Conservation (phyloP, 2,113 vertebrate genomes). For the Camelus bactrianus region DNA sequence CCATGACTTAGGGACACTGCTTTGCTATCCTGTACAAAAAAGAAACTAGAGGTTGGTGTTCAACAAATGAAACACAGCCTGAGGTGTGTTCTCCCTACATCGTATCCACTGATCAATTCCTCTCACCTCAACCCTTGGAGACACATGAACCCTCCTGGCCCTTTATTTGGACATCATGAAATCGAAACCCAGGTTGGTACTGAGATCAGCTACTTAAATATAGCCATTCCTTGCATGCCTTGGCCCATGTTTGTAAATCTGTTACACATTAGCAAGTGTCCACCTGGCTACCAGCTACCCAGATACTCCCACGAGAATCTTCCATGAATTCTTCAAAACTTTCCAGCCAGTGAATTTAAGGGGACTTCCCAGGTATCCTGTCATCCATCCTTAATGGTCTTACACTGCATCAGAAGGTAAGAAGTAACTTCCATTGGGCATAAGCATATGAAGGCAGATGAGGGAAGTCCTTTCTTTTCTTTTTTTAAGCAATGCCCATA, state of each 20-base stretch:
- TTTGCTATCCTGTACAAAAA: neutral
- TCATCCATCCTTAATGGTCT: neutral
- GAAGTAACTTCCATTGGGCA: neutral
- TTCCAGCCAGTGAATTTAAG: neutral
- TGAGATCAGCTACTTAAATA: neutral
- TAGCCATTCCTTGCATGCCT: neutral
- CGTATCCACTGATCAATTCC: neutral
- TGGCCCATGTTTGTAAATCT: neutral
- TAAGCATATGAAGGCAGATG: neutral
- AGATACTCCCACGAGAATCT: neutral
- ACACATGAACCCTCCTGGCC: neutral
- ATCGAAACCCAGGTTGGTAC: neutral
- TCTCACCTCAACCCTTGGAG: neutral
- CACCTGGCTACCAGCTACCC: neutral
- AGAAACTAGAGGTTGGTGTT: neutral
- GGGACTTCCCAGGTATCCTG: neutral
- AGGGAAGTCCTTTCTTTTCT: neutral
- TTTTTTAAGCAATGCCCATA: too few relatives aligned
- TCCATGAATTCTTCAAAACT: constrained; percentile 34
- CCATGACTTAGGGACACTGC: neutral
- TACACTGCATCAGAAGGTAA: neutral
- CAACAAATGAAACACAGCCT: neutral
- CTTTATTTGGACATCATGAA: neutral
- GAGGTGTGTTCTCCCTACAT: neutral
- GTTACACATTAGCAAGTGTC: neutral